A percentile compares a stretch with the other conserved stretches of the same genome.
Evolutionary conservation across 2,113 vertebrate species (phyloP).

Genomic region (Acrocephalus arundinaceus): DNA sequence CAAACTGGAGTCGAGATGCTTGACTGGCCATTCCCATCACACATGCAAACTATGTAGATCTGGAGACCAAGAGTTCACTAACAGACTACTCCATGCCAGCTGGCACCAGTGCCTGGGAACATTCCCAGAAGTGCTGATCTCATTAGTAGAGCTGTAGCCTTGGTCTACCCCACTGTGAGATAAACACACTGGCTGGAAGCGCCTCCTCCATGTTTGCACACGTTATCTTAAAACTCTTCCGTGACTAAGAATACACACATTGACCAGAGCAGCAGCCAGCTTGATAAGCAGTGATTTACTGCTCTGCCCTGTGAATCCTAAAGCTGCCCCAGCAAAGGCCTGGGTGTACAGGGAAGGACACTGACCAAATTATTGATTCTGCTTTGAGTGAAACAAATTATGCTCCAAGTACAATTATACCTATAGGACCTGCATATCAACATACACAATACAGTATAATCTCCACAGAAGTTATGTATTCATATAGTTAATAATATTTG

Average conservation of each 20-base stretch:
- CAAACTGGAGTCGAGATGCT: background rate
- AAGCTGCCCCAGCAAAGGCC: background rate
- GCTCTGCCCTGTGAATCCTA: background rate
- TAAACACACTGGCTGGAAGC: background rate
- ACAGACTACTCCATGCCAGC: background rate
- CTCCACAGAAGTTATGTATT: background rate
- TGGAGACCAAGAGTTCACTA: background rate
- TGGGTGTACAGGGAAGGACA: background rate
- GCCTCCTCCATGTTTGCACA: background rate
- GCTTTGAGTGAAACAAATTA: background rate
- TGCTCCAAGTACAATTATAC: background rate
- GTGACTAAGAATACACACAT: background rate
- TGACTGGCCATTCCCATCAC: background rate
- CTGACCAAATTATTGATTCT: background rate
- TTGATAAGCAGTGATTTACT: background rate
- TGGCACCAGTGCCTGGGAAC: constrained; percentile 28
- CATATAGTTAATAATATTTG: background rate
- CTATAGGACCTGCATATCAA: background rate
- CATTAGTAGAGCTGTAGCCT: constrained; percentile 21
- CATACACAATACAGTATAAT: background rate
- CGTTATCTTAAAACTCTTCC: background rate
- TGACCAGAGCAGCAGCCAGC: background rate
- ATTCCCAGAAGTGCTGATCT: constrained; percentile 25
- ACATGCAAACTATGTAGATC: background rate
- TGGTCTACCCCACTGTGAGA: background rate